These are phyloP conservation scores for Strix aluco DNA, from an alignment of 2,113 vertebrate genomes.

Conservation along the genomic window DNA sequence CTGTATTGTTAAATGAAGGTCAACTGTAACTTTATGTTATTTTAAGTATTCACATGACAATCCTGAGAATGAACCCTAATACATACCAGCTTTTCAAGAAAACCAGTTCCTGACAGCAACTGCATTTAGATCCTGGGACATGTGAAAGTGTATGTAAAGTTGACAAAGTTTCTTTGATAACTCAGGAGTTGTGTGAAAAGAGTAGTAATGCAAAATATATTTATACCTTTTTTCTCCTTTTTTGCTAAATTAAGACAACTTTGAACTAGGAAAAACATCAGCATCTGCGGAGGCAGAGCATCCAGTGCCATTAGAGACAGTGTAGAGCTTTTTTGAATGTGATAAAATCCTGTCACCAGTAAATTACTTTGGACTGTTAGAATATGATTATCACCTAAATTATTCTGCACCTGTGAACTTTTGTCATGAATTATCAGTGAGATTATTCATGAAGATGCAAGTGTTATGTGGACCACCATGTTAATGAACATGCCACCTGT, in stretches of 20 bases:
- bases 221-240: background rate
- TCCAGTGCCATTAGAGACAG: background rate
- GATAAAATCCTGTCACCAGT: background rate
- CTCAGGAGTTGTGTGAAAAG: background rate
- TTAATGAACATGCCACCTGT: background rate
- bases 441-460: background rate
- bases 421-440: background rate
- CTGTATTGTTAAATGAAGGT: background rate
- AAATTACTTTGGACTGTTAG: background rate
- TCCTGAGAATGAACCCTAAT: background rate
- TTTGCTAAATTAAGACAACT: background rate
- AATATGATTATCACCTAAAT: background rate
- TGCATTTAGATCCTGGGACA: background rate
- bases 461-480: background rate
- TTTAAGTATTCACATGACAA: background rate
- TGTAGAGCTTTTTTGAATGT: background rate
- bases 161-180: background rate
- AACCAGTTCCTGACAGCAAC: background rate
- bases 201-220: background rate
- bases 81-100: background rate
- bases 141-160: background rate
- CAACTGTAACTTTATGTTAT: background rate
- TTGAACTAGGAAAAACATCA: background rate
- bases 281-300: background rate
- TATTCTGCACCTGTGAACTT: background rate